A percentile compares a stretch with the other conserved stretches of the same genome.
Conservation (phyloP, 35 echinoderm and acorn worm genomes). For the Ophiothrix spiculata region DNA sequence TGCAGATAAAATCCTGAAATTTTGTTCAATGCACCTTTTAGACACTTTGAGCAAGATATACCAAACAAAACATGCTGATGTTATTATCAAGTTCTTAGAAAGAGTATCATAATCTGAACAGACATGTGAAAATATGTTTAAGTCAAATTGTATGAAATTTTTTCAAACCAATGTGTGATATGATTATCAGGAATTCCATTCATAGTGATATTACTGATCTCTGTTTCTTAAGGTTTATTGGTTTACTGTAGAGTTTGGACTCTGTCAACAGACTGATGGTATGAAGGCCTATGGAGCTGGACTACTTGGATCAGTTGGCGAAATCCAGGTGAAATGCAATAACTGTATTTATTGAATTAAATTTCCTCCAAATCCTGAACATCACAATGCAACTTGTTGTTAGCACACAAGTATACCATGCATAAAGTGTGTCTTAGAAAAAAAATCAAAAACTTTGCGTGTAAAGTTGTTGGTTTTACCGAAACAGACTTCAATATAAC, state of each 20-base stretch:
- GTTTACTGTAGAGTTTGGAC: conserved; percentile 36
- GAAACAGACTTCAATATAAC: no score
- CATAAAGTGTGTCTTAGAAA: no score
- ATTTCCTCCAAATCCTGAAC: no score
- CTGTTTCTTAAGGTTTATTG: conserved; percentile 21
- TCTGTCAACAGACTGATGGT: conserved; percentile 8
- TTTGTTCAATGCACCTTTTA: no score
- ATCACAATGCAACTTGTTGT: no score
- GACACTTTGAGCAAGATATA: background rate
- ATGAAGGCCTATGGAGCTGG: conserved; percentile 30
- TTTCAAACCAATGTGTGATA: background rate
- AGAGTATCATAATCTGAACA: background rate
- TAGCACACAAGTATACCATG: no score
- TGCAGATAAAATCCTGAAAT: no score
- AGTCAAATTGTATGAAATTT: background rate
- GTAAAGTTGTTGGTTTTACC: no score
- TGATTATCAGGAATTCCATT: background rate
- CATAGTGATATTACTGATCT: background rate
- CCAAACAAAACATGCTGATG: background rate
- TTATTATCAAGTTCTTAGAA: background rate
- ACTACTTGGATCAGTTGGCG: conserved; percentile 15
- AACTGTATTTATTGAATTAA: no score
- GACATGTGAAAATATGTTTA: background rate
- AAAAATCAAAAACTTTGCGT: no score
- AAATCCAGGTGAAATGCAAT: conserved; percentile 26